Base-by-base conservation (phyloP, 2,797 vertebrate species). In the Pampus argenteus region DNA sequence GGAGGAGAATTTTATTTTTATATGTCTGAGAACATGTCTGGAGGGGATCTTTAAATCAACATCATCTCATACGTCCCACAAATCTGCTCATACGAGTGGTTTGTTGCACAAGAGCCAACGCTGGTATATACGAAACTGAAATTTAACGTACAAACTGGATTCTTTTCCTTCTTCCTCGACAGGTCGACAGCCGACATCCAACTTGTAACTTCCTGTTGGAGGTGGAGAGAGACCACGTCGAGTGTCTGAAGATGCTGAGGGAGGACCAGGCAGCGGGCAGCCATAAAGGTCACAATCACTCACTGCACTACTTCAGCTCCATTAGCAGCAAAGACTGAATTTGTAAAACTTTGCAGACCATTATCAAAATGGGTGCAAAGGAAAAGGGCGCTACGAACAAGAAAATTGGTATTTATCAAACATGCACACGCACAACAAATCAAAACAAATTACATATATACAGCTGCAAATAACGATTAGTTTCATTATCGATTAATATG, bases 201-300 rank as follows among this genome's bases (percentile, higher is more conserved):
- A 90, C 75, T n/a, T 92, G 91, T 38, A 91, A 90, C 82, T 90
- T 92, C 76, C 65, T 92, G 76, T 6, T 89, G 86, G 90, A 92
- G 82, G 82, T 92, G 86, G 82, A 90, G 81, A 40, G 62, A 38
- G 90, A 92, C 59, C 83, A 73, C 63, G 45, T 23, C 0, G 88
- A 91, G 79, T 92, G 91, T 69, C 15, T 76, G 74, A 71, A 44
- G 73, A 76, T 36, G 66, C 86, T 92, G 69, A 63, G 25, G 54
- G 78, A 87, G 68, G 75, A 88, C 58, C 60, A 78, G 25, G 49
- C 58, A 1, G n/a, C 13, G 25, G 6, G 61, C 52, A 20, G 52
- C 31, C 14, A 4, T 1, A 79, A 77, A 89, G 91, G 91, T 92
- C 67, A 60, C 18, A 1, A 3, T 71, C 52, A 8, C 25, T 62